Conservation (phyloP, 2,888 invertebrate species). For the Acronicta aceris region DNA sequence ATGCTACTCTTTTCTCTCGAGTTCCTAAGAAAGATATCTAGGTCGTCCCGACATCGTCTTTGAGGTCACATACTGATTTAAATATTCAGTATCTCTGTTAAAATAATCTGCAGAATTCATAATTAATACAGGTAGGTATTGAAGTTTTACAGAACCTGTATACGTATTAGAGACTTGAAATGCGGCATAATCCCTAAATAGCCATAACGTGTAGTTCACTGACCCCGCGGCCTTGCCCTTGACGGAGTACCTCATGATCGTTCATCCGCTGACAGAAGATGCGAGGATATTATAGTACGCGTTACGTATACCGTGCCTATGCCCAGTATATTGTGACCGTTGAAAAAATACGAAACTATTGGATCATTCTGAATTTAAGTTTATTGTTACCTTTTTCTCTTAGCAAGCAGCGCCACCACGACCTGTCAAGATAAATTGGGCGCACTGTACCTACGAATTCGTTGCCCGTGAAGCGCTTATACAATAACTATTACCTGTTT, state of each 20-base stretch:
- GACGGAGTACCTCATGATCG: slow-evolving; percentile 49
- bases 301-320: not conserved
- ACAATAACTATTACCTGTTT: slow-evolving; percentile 25
- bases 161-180: slow-evolving; percentile 38
- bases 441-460: slow-evolving; percentile 7
- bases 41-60: too few relatives aligned
- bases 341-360: slow-evolving; percentile 9
- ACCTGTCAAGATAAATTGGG: slow-evolving; percentile 26
- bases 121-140: not conserved
- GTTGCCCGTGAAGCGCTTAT: slow-evolving; percentile 27
- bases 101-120: slow-evolving; percentile 2
- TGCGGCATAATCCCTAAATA: slow-evolving; percentile 73
- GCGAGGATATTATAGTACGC: slow-evolving; percentile 19
- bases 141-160: slow-evolving; percentile 12
- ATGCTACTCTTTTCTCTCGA: too few relatives aligned
- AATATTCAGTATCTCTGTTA: not conserved
- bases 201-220: slow-evolving; percentile 62
- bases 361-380: slow-evolving; percentile 1
- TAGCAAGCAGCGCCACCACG: slow-evolving; percentile 12
- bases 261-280: slow-evolving; percentile 33
- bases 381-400: slow-evolving; percentile 1
- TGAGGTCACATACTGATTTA: too few relatives aligned
- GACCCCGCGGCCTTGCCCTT: slow-evolving; percentile 86
- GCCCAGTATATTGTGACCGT: slow-evolving; percentile 24
- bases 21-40: too few relatives aligned